Percentiles rank a stretch among this genome's conserved stretches.
These are phyloP conservation scores for Gymnoscelis rufifasciata DNA, from an alignment of 2,888 invertebrate genomes.

Conservation along the genomic window DNA sequence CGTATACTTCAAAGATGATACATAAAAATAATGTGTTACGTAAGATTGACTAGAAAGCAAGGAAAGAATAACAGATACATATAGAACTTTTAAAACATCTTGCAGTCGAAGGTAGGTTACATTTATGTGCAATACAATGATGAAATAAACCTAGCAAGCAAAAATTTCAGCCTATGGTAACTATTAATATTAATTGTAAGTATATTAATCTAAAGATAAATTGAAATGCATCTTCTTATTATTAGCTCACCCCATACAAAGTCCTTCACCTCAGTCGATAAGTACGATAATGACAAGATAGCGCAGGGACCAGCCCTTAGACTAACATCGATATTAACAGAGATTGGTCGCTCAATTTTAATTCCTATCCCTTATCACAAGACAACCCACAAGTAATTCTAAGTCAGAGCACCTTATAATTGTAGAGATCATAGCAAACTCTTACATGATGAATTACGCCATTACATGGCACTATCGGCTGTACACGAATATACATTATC, in stretches of 20 bases:
- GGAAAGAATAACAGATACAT: slow-evolving; percentile 5
- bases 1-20: background rate
- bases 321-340: slow-evolving; percentile 58
- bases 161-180: slow-evolving; percentile 56
- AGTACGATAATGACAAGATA: slow-evolving; percentile 34
- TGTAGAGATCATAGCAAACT: slow-evolving; percentile 76
- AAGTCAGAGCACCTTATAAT: slow-evolving; percentile 79
- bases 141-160: slow-evolving; percentile 41
- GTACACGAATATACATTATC: slow-evolving; percentile 68
- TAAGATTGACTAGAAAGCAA: slow-evolving; percentile 28
- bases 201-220: slow-evolving; percentile 48
- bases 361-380: slow-evolving; percentile 70
- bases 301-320: slow-evolving; percentile 64
- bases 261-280: slow-evolving; percentile 31
- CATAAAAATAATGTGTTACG: slow-evolving; percentile 3
- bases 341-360: slow-evolving; percentile 70
- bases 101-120: background rate
- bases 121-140: slow-evolving; percentile 3
- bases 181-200: slow-evolving; percentile 32
- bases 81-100: background rate
- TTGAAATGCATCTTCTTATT: slow-evolving; percentile 65
- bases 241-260: slow-evolving; percentile 31
- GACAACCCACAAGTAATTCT: slow-evolving; percentile 71
- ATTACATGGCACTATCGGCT: slow-evolving; percentile 69
- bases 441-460: slow-evolving; percentile 59